Evolutionary conservation across 2,113 vertebrate species (phyloP).

Genomic region (Piprites chloris): DNA sequence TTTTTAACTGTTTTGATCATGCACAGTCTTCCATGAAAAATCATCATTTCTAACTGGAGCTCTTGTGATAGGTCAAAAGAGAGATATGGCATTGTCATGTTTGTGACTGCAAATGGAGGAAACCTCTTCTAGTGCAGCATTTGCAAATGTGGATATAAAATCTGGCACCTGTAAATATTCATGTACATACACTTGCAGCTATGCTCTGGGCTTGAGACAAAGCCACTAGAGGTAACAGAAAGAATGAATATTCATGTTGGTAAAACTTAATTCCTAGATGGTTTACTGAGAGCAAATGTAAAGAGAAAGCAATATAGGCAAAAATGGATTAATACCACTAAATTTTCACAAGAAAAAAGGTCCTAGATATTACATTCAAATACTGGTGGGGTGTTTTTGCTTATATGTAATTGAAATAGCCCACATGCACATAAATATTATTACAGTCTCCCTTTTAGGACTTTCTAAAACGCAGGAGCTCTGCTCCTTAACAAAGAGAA

Average conservation of each 20-base stretch:
- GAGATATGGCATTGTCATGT: neutral
- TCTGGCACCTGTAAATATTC: constrained; percentile 55
- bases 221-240: constrained; percentile 27
- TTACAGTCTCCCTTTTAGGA: neutral
- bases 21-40: constrained; percentile 37
- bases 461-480: neutral
- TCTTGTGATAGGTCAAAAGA: constrained; percentile 54
- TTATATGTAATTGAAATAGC: neutral
- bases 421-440: neutral
- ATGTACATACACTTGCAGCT: constrained; percentile 19
- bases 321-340: neutral
- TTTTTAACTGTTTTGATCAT: constrained; percentile 60
- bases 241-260: constrained; percentile 49
- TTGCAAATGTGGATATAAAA: constrained; percentile 43
- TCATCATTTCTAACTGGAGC: constrained; percentile 23
- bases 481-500: neutral
- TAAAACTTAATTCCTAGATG: constrained; percentile 25
- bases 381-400: neutral
- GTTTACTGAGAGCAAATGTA: neutral
- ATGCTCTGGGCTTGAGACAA: constrained; percentile 42
- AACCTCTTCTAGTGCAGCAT: neutral
- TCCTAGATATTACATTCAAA: neutral
- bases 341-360: neutral
- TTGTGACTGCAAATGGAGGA: constrained; percentile 29
- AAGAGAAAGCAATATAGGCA: neutral